Base-by-base conservation (phyloP, 2,113 vertebrate species). In the Dicentrarchus labrax region DNA sequence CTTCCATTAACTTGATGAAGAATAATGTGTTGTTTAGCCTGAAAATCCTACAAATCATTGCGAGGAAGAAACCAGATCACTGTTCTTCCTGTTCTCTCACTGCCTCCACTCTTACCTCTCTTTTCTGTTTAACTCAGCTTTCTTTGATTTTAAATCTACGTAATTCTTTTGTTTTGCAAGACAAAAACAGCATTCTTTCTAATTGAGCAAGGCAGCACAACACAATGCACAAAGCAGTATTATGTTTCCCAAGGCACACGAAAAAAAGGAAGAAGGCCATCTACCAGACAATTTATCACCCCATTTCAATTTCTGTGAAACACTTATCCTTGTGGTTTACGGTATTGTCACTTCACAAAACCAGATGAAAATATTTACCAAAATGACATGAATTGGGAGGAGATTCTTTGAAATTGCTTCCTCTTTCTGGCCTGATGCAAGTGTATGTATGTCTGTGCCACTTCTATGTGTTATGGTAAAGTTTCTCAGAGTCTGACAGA, bases 301-400 rank as follows among this genome's bases (percentile, higher is more conserved):
- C 56, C 68, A 80, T 77, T 88, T 89, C 66, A 81, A 86, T 86
- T 90, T 88, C 76, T 80, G 78, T 90, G 87, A 89, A 92, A 88
- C 67, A 71, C 86, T 86, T 72, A 77, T 82, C 67, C 82, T 51
- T 78, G 86, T 16, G 86, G 86, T 89, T 80, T 66, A 17, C 71
- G 73, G 39, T 72, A 71, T 77, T 86, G 88, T 85, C 86, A 88
- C 80, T 87, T 91, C 65, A 87, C 60, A 87, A 86, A 90, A 80
- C 66, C 82, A 84, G 84, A 64, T 81, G 80, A 89, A 90, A 84
- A 88, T 88, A 87, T 90, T 90, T 75, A 90, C 65, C 79, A 24
- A 84, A 85, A 59, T 81, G 67, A 83, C 75, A 84, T 85, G 30
- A 75, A 66, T 2, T 74, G 22, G 72, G 81, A 72, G 74, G 74